Conservation (phyloP, 2,797 vertebrate genomes). For the Spatula clypeata region DNA sequence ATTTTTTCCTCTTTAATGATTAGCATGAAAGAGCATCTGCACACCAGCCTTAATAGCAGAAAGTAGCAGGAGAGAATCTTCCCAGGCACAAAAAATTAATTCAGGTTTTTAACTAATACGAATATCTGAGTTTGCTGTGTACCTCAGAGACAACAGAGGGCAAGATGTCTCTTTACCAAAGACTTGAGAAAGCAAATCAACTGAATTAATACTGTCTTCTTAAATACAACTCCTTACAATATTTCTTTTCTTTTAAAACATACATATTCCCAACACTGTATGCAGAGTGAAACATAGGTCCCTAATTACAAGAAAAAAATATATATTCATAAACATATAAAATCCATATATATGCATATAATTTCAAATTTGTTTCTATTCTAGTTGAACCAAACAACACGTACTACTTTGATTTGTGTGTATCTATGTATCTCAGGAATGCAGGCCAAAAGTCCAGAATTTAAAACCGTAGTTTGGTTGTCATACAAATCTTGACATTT, state of each 20-base stretch:
- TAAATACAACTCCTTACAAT: not conserved
- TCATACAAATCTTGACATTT: not conserved
- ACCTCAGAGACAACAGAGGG: not conserved
- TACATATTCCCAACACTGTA: not conserved
- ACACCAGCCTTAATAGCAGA: not conserved
- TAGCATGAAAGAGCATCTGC: not conserved
- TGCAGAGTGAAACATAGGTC: not conserved
- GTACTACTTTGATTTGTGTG: not conserved
- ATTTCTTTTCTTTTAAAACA: not conserved
- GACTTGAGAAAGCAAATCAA: not conserved
- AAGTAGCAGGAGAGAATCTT: not conserved
- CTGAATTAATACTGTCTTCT: not conserved
- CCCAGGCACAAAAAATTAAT: not conserved
- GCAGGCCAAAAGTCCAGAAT: not conserved
- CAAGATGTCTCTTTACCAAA: not conserved
- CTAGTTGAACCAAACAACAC: not conserved
- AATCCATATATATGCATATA: not conserved
- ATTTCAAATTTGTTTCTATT: not conserved
- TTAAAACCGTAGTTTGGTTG: not conserved
- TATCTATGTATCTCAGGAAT: not conserved
- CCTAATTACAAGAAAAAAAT: not conserved
- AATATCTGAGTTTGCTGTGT: not conserved
- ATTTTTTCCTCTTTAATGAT: not conserved
- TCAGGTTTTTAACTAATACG: not conserved
- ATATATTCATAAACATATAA: rapidly evolving